phyloP scores from a whole-genome alignment of 2,888 invertebrate genomes.

The Eulithis prunata region DNA sequence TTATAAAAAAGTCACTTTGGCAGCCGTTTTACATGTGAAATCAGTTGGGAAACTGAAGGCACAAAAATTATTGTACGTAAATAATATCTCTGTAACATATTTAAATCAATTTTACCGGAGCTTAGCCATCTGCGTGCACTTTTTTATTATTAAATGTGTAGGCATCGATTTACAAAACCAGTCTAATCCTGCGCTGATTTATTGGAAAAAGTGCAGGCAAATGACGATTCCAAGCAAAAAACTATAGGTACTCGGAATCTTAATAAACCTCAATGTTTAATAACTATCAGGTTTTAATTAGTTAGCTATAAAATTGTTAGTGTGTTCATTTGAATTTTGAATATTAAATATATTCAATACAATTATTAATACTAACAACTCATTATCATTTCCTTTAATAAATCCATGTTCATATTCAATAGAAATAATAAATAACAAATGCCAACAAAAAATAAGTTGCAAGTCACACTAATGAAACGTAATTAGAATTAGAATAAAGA shows the following conservation, averaged over 20 bases:
- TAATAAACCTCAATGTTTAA: not conserved
- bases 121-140: conserved; percentile 49
- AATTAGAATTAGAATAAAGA: conserved; percentile 64
- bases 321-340: not conserved
- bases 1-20: conserved; percentile 15
- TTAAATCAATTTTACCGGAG: conserved; percentile 10
- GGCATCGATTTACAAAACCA: not conserved
- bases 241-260: not conserved
- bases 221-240: conserved; percentile 8
- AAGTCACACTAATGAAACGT: conserved; percentile 41
- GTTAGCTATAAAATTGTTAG: too few relatives aligned
- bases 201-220: conserved; percentile 22
- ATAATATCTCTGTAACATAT: not conserved
- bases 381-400: not conserved
- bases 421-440: conserved; percentile 9
- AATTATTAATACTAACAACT: not conserved
- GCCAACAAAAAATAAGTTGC: conserved; percentile 49
- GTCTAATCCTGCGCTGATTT: not conserved
- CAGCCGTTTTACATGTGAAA: conserved; percentile 18
- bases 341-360: too few relatives aligned
- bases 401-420: not conserved
- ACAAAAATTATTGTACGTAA: not conserved
- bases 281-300: too few relatives aligned
- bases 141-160: conserved; percentile 42
- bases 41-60: conserved; percentile 22